Percentiles rank a stretch among this genome's conserved stretches.
These are phyloP conservation scores for Cyanoliseus patagonus DNA, from an alignment of 2,113 vertebrate species.

Conservation along the genomic window DNA sequence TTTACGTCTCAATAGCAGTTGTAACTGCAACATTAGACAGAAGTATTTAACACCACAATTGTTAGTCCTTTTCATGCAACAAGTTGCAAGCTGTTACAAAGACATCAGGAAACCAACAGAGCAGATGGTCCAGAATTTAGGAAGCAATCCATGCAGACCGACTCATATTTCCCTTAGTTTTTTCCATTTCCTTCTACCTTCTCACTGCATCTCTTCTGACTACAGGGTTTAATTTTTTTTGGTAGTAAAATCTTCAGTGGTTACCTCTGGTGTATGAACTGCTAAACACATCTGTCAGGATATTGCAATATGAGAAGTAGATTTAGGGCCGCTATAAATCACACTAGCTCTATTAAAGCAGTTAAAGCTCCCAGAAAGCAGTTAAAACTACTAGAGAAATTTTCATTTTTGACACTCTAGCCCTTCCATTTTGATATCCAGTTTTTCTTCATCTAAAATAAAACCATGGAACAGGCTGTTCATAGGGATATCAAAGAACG, in stretches of 20 bases:
- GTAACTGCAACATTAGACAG: not conserved
- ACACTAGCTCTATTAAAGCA: not conserved
- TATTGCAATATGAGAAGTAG: not conserved
- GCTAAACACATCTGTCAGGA: not conserved
- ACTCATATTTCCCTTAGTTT: not conserved
- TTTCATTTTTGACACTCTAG: not conserved
- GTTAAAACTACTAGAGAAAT: not conserved
- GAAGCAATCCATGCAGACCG: not conserved
- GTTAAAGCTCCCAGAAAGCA: not conserved
- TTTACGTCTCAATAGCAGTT: not conserved
- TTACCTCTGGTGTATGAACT: not conserved
- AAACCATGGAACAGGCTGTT: not conserved
- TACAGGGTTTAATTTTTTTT: not conserved
- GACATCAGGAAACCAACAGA: not conserved
- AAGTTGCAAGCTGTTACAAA: not conserved
- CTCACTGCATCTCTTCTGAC: not conserved
- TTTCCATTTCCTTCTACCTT: not conserved
- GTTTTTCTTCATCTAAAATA: not conserved
- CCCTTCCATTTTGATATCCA: not conserved
- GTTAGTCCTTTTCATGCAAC: not conserved
- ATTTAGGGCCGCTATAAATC: not conserved
- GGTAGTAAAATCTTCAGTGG: not conserved
- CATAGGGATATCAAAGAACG: rapidly evolving
- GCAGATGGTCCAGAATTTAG: not conserved
- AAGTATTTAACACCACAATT: not conserved